Base-by-base conservation (phyloP, 1,140 invertebrate genomes). In the Drosophila kepulauana region DNA sequence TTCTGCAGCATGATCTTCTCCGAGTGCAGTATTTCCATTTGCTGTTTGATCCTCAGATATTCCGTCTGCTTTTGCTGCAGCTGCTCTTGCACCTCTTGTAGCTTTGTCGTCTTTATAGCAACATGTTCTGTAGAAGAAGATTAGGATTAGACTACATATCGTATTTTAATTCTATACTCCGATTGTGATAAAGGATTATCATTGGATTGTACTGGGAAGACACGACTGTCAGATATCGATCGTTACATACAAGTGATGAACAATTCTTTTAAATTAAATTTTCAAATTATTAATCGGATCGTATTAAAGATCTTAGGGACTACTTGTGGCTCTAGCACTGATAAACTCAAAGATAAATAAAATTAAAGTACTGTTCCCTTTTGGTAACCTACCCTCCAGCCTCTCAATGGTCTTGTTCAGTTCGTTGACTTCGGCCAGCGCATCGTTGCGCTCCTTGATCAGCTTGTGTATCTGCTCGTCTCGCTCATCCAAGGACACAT, bases 1-100 rank as follows among this genome's bases (percentile, higher is more conserved):
- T 95, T 96, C 78, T 94, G 94, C 67, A 94, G 93, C 10, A 94
- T 81, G 75, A 95, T 95, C 35, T 95, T 91, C 69, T 96, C 95
- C 11, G 93, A 93, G 20, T 94, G 91, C 0, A 95, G 92, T 1
- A 93, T 93, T 76, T 96, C 95, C 79, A 95, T 95, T 56, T 95
- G 75, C 78, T 94, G 95, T 69, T 95, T 94, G 56, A 95, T 94
- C 64, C 94, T 94, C 20, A 94, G 92, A 13, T 94, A 93, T 69
- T 94, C 94, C 1, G 92, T 93, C 30, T 96, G 95, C 5, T 93
- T 91, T 70, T 95, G 95, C 1, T 92, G 91, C 16, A 96, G 87
- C 30, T 93, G 92, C 77, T 95, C 95, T 68, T 95, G 95, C 49
- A 94, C 7, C 95, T 94, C 71, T 94, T 56, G 4, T 62, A 79